phyloP scores from a whole-genome alignment of 2,113 vertebrate species.

The Chlamydotis undulata region DNA sequence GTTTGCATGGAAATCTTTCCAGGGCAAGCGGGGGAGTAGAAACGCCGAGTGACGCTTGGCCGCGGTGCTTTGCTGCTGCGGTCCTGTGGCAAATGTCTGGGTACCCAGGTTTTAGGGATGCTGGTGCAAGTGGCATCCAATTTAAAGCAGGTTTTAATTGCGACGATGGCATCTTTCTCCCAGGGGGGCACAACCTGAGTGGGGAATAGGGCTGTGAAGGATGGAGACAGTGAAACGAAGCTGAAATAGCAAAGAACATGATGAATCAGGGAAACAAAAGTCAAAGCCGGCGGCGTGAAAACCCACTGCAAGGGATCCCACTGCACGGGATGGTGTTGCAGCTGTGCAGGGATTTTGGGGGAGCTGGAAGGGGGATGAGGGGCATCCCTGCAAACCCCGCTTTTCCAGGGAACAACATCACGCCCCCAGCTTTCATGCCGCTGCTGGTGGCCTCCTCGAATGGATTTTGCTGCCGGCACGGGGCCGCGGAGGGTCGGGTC shows the following conservation, averaged over 20 bases:
- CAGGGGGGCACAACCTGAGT: background rate
- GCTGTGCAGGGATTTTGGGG: background rate
- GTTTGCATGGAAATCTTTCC: background rate
- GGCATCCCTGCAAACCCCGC: accelerated
- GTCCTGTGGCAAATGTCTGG: too few species aligned
- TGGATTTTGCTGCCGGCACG: accelerated
- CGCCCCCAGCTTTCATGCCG: accelerated
- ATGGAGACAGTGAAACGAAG: accelerated
- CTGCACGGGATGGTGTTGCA: background rate
- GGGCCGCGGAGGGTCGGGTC: background rate
- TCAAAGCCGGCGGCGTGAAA: accelerated
- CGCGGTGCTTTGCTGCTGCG: accelerated
- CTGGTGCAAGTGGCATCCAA: background rate
- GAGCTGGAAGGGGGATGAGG: too few species aligned
- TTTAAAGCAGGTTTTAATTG: background rate
- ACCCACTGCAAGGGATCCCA: background rate
- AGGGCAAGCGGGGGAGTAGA: background rate
- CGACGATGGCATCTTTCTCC: accelerated
- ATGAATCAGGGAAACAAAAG: background rate
- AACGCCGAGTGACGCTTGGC: accelerated
- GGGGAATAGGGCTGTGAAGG: background rate
- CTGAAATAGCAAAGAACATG: background rate
- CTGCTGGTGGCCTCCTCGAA: background rate
- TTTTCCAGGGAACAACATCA: background rate
- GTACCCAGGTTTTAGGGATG: accelerated